Evolutionary conservation across 2,797 vertebrate genomes (phyloP).

Genomic region (Triplophysa bombifrons): DNA sequence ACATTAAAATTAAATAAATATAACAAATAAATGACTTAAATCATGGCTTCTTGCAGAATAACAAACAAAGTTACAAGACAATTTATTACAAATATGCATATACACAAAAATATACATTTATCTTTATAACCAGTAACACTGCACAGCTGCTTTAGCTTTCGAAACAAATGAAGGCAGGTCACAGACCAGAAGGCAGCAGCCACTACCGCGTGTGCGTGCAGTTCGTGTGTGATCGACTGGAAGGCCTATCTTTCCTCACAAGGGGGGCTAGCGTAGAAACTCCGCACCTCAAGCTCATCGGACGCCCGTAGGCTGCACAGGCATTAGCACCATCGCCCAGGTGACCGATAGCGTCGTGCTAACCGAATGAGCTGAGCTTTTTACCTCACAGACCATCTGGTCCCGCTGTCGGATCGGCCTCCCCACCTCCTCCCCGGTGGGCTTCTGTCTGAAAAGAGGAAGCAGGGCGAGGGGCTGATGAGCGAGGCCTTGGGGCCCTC

Average conservation of each 20-base stretch:
- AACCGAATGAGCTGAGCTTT: constrained; percentile 67
- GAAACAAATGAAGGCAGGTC: constrained; percentile 61
- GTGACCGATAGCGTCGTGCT: constrained; percentile 70
- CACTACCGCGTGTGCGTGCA: constrained; percentile 11
- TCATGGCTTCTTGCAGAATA: too few species aligned
- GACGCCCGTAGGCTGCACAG: constrained; percentile 58
- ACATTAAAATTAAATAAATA: too few species aligned
- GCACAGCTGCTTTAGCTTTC: constrained; percentile 34
- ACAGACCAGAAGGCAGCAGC: constrained; percentile 56
- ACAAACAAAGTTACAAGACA: not conserved
- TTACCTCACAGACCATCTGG: constrained; percentile 84
- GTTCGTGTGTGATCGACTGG: constrained; percentile 53
- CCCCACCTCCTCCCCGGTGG: constrained; percentile 75
- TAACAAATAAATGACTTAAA: too few species aligned
- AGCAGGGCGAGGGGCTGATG: constrained; percentile 79
- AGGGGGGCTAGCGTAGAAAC: constrained; percentile 23
- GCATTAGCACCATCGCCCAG: constrained; percentile 64
- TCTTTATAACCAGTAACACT: constrained; percentile 22
- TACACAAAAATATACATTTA: constrained; percentile 24
- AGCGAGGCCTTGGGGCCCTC: constrained; percentile 85
- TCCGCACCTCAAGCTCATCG: constrained; percentile 38
- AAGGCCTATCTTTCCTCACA: constrained; percentile 44
- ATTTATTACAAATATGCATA: constrained; percentile 3
- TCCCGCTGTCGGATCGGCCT: constrained; percentile 77
- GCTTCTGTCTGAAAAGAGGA: constrained; percentile 84